Evolutionary conservation across 2,113 vertebrate species (phyloP).

Genomic region (Rhinoptilus africanus): DNA sequence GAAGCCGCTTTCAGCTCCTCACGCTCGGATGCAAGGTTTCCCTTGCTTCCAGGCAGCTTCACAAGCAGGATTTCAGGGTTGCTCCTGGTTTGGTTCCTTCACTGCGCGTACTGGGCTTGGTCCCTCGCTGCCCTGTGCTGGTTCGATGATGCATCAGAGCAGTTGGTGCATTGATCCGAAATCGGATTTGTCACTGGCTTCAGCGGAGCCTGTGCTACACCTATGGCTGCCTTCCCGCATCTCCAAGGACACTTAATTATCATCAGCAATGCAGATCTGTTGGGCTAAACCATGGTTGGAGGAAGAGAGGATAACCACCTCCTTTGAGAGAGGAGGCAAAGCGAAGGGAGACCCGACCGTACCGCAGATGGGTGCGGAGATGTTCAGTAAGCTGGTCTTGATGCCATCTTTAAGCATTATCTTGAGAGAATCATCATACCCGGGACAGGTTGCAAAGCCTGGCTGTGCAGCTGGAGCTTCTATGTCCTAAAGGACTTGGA

Average conservation of each 20-base stretch:
- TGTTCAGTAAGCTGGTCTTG: background rate
- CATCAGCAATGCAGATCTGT: fast-evolving
- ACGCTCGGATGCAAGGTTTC: too few relatives aligned
- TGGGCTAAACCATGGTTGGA: background rate
- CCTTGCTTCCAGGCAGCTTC: background rate
- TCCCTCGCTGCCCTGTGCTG: fast-evolving
- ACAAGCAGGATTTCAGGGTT: background rate
- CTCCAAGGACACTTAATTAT: background rate
- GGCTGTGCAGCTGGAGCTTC: background rate
- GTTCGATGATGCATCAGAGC: background rate
- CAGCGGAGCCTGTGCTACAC: background rate
- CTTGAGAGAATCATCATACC: background rate
- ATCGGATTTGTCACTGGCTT: background rate
- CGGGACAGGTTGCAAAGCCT: background rate
- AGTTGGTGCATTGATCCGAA: background rate
- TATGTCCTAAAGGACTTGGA: background rate
- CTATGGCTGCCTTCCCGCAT: background rate
- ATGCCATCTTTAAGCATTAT: too few relatives aligned
- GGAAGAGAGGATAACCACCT: background rate
- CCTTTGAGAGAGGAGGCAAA: background rate
- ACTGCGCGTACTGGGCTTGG: fast-evolving
- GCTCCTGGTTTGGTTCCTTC: background rate
- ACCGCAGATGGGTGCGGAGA: background rate
- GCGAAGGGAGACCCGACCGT: background rate
- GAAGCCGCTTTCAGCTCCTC: background rate